phyloP scores from a whole-genome alignment of 1,140 invertebrate species.

The Dendroctonus valens region DNA sequence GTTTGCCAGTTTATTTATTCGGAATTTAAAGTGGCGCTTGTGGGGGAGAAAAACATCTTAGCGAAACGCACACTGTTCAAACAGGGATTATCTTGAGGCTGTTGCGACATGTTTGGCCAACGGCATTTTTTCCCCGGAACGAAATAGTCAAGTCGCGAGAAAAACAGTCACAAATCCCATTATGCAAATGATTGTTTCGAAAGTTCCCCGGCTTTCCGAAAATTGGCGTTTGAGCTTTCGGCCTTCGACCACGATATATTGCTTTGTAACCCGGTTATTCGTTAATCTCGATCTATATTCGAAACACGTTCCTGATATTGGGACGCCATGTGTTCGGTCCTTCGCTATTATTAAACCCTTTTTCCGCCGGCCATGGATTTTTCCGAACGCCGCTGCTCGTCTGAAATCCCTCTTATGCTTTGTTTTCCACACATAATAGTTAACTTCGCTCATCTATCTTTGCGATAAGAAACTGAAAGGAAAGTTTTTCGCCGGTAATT shows the following conservation, averaged over 20 bases:
- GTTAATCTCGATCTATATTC: constrained; percentile 30
- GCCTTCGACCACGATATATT: constrained; percentile 25
- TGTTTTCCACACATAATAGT: constrained; percentile 11
- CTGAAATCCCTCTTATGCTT: no score
- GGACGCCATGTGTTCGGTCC: constrained; percentile 30
- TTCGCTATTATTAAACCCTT: constrained; percentile 29
- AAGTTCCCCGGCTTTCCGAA: constrained; percentile 12
- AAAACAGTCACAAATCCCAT: constrained; percentile 2
- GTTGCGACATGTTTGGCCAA: no score
- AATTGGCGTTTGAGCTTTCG: constrained; percentile 29
- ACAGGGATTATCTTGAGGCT: no score
- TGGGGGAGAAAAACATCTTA: constrained; percentile 7
- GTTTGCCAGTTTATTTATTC: constrained; percentile 10
- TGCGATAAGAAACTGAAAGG: constrained; percentile 16
- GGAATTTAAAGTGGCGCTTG: constrained; percentile 12
- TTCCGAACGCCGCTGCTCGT: no score
- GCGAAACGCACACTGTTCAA: neutral
- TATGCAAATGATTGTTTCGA: constrained; percentile 12
- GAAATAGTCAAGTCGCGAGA: neutral
- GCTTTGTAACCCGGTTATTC: constrained; percentile 33
- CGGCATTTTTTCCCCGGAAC: no score
- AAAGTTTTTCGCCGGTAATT: constrained; percentile 14
- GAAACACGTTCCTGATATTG: constrained; percentile 28
- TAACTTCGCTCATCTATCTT: constrained; percentile 24
- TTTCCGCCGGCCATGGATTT: constrained; percentile 1